Percentiles rank a stretch among this genome's conserved stretches.
These are phyloP conservation scores for Cuniculus paca DNA, from an alignment of 2,797 vertebrate genomes.

Conservation along the genomic window DNA sequence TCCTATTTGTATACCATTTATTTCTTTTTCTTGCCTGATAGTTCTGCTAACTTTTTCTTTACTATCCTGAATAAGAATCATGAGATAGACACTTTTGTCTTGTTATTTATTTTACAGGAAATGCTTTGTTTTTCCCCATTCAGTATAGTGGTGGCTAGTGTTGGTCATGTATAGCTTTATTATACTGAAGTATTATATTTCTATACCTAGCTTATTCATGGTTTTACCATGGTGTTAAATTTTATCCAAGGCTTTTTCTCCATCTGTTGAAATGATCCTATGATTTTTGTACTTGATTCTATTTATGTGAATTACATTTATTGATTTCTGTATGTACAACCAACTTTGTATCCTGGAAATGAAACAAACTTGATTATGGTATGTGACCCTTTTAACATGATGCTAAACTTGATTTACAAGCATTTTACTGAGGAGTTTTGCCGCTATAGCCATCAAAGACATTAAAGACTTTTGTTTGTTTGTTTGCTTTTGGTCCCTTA, in stretches of 20 bases:
- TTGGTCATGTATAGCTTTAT: not conserved
- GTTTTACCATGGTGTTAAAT: not conserved
- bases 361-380: no score
- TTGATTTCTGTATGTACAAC: not conserved
- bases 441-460: no score
- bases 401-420: no score
- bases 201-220: not conserved
- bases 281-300: not conserved
- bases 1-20: not conserved
- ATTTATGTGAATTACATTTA: not conserved
- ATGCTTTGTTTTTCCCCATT: not conserved
- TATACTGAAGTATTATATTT: not conserved
- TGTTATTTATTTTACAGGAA: not conserved
- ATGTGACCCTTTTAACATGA: no score
- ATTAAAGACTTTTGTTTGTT: no score
- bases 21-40: not conserved
- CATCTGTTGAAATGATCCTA: not conserved
- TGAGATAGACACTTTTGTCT: not conserved
- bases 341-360: no score
- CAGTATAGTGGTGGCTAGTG: not conserved
- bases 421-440: no score
- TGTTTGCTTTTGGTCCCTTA: no score
- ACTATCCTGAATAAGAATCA: not conserved
- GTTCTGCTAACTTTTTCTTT: not conserved
- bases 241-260: not conserved